Base-by-base conservation (phyloP, 2,888 invertebrate species). In the Nebria brevicollis region DNA sequence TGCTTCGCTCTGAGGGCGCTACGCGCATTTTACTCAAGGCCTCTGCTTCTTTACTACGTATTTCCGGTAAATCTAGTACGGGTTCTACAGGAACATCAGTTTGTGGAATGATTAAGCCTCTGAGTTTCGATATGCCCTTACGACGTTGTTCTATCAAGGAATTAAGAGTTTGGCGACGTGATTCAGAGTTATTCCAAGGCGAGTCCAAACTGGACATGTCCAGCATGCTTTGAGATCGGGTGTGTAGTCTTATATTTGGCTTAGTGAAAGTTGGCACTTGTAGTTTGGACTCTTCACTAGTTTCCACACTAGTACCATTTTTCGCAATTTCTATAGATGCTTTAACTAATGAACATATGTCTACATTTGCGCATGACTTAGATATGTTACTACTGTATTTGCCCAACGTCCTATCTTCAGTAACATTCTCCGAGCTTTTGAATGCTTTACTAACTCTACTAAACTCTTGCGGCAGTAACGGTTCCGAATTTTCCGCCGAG, bases 91-190 rank as follows among this genome's bases (percentile, higher is more conserved):
- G 88, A 13, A 92, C 90, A 82, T 92, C 91, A 34, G 64, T 77
- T 85, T 97, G 96, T 4, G 97, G 97, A 87, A 97, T 97, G 54
- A 96, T 95, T 85, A 97, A 90, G n/a, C 96, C 97, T 86, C 96
- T 92, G 82, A 97, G 89, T 88, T 96, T 97, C 2, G 96, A 95
- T 89, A 96, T 93, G 25, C 95, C 94, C 86, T 94, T 94, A 84
- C 94, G 93, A 80, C 96, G 91, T 87, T 96, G 95, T 88, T 96
- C 96, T 85, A 95, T 92, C 84, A 94, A 1, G 92, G 92, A 87
- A 92, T 92, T 83, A 93, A 92, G 84, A 90, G 89, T 83, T 89
- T 90, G 84, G 89, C 90, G 81, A 77, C 84, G 65, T 85, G 77
- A 73, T 2, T 87, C 87, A 5, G 81, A 81, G 77, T 82, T 84